Evolutionary conservation across 2,113 vertebrate species (phyloP).

Genomic region (Cygnus atratus): DNA sequence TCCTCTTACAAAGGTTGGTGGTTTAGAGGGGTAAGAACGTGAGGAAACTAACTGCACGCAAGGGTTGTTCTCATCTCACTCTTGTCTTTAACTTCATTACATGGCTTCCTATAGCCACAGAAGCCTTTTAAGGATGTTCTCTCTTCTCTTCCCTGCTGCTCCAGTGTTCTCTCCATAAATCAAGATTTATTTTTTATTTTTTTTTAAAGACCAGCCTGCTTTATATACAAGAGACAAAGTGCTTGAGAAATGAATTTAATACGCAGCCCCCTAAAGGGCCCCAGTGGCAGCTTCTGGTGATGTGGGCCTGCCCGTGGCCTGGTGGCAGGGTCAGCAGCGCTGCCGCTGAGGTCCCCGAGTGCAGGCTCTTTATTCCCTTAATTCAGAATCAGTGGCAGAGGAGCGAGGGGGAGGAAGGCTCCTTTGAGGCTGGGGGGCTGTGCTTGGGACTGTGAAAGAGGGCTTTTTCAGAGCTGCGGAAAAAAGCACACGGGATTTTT

Average conservation of each 20-base stretch:
- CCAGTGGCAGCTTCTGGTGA: not conserved
- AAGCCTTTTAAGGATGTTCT: not conserved
- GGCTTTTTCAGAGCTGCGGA: not conserved
- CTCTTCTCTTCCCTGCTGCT: too few relatives aligned
- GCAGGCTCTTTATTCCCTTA: not conserved
- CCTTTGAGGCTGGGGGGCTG: not conserved
- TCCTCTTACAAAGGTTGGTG: not conserved
- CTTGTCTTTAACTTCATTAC: not conserved
- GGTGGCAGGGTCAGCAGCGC: not conserved
- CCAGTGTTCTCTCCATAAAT: not conserved
- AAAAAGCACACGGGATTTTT: not conserved
- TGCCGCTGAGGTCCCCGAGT: not conserved
- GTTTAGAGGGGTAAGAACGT: not conserved
- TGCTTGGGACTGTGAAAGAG: not conserved
- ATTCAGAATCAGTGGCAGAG: not conserved
- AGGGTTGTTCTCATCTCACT: not conserved
- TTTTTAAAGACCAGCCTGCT: not conserved
- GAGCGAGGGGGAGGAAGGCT: not conserved
- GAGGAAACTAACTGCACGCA: not conserved
- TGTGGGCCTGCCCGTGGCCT: not conserved
- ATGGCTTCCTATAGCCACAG: not conserved
- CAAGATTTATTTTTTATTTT: not conserved
- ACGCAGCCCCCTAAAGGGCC: not conserved
- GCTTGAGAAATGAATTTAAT: not conserved
- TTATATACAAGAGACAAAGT: not conserved